Base-by-base conservation (phyloP, 1,140 invertebrate species). In the Drosophila pandora region DNA sequence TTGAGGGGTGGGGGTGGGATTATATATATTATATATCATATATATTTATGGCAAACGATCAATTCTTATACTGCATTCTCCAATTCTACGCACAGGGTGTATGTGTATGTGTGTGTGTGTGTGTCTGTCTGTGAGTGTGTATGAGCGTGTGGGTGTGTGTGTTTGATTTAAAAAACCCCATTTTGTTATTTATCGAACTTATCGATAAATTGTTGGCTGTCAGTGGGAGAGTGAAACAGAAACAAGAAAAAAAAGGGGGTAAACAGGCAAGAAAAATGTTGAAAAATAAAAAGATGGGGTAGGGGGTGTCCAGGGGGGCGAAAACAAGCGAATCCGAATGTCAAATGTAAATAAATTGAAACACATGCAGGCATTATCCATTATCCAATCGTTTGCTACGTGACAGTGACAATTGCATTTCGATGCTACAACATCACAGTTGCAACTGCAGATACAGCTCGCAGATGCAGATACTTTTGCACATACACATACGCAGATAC, bases 281-380 rank as follows among this genome's bases (percentile, higher is more conserved):
- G 45, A 69, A 69, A 69, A 56, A 48, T 39, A 68, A 69, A 12
- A 12, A n/a, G 34, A 10, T 10, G 28, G 50, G 23, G 41, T 67
- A 17, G 30, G 25, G 13, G 57, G 10, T 4, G 13, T 9, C 12
- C 32, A 8, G 30, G 10, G 34, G 23, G 47, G 48, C 34, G 2
- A 8, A 59, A 39, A 49, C 17, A 62, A 70, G 67, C 64, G 67
- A 69, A 49, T 52, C 43, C 52, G 67, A 70, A 70, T 70, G 67
- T 50, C 67, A 70, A 70, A 70, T 70, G 67, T 69, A 70, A 70
- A 70, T 70, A 70, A 70, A 70, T 70, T 70, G 67, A 70, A 70
- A 70, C 67, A 69, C 67, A 70, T 70, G 67, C 67, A 70, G 69
- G 67, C 67, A 70, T 69, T 70, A 69, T 69, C 65, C 65, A 69